These are phyloP conservation scores for Chrysotoxum bicinctum DNA, from an alignment of 2,888 invertebrate species.

Conservation along the genomic window DNA sequence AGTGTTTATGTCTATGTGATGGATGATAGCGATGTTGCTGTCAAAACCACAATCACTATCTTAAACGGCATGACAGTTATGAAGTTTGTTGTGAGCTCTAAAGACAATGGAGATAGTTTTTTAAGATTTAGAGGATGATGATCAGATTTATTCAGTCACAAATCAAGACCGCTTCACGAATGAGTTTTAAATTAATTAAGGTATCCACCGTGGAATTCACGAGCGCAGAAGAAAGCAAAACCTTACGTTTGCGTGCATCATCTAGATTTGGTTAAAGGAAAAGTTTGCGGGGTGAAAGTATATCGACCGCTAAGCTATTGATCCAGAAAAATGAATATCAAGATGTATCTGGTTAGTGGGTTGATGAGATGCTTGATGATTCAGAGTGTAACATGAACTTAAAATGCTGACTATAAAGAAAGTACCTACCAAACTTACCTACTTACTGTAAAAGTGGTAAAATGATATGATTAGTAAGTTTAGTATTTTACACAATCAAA, in stretches of 20 bases:
- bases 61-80: conserved; percentile 14
- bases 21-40: conserved; percentile 16
- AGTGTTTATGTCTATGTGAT: conserved; percentile 20
- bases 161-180: conserved; percentile 42
- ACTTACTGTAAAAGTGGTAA: not conserved
- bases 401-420: not conserved
- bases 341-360: conserved; percentile 54
- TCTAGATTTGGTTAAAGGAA: conserved; percentile 26
- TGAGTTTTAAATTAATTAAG: conserved; percentile 46
- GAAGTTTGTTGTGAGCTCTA: conserved; percentile 8
- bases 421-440: not conserved
- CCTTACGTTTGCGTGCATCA: not conserved
- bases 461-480: not conserved
- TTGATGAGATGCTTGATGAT: conserved; percentile 1
- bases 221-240: conserved; percentile 20
- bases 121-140: not conserved
- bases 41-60: conserved; percentile 55
- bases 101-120: conserved; percentile 61
- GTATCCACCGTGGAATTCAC: not conserved
- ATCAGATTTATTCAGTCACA: conserved; percentile 41
- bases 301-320: conserved; percentile 32
- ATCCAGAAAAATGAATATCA: conserved; percentile 58
- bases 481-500: not conserved
- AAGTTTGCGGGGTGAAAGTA: conserved; percentile 58
- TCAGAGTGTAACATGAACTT: conserved; percentile 43